Conservation (phyloP, 2,888 invertebrate species). For the Tachystola acroxantha region DNA sequence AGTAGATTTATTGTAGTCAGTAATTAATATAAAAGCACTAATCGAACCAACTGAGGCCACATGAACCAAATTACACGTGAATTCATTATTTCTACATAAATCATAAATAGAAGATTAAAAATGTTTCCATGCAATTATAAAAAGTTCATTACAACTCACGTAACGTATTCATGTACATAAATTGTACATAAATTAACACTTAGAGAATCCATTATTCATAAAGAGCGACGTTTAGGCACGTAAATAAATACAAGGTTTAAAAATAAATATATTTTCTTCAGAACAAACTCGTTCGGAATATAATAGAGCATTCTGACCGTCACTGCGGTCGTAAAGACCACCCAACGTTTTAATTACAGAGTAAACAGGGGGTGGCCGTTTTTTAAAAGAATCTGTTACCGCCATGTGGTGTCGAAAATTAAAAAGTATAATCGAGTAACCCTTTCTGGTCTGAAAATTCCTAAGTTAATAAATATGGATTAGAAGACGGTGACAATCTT, state of each 20-base stretch:
- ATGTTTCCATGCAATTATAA: too few species aligned
- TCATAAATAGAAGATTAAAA: too few species aligned
- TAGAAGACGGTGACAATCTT: not conserved
- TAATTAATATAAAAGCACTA: too few species aligned
- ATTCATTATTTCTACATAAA: too few species aligned
- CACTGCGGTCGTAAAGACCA: constrained; percentile 30
- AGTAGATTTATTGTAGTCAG: too few species aligned
- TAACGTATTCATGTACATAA: too few species aligned
- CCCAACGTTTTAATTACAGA: constrained; percentile 42
- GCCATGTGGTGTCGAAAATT: constrained; percentile 5
- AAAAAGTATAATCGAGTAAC: constrained; percentile 7
- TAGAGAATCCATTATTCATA: constrained; percentile 29
- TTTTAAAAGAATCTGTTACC: constrained; percentile 21
- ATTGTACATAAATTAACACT: too few species aligned
- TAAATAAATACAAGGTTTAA: constrained; percentile 33
- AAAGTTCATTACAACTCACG: too few species aligned
- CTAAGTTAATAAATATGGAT: constrained; percentile 1
- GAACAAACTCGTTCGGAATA: constrained; percentile 19
- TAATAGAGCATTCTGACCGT: constrained; percentile 29
- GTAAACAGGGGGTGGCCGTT: constrained; percentile 31
- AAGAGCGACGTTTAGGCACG: constrained; percentile 26
- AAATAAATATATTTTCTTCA: constrained; percentile 29
- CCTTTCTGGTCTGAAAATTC: constrained; percentile 4
- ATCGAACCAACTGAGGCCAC: too few species aligned
- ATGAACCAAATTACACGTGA: too few species aligned